These are phyloP conservation scores for Chionodraco myersi DNA, from an alignment of 2,113 vertebrate species.

Conservation along the genomic window DNA sequence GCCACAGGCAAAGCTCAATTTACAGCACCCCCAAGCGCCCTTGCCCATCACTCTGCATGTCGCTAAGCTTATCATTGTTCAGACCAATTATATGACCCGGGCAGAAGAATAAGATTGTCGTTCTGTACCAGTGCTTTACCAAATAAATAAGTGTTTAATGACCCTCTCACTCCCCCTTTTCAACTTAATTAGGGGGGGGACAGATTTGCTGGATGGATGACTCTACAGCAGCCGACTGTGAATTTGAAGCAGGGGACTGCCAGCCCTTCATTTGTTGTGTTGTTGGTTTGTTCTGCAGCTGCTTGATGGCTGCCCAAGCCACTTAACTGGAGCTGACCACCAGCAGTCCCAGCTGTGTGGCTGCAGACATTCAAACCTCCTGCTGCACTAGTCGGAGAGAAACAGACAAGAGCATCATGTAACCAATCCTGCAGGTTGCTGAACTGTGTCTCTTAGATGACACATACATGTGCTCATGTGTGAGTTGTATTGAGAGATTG, in stretches of 20 bases:
- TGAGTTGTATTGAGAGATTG: neutral
- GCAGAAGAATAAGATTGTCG: constrained; percentile 61
- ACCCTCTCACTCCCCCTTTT: constrained; percentile 70
- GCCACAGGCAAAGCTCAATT: constrained; percentile 68
- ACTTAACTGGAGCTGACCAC: constrained; percentile 60
- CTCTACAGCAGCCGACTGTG: constrained; percentile 64
- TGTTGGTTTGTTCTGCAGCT: constrained; percentile 69
- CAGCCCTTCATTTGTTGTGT: constrained; percentile 50
- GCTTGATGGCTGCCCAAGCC: constrained; percentile 64
- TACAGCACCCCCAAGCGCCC: constrained; percentile 68
- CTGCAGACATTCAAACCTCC: constrained; percentile 41
- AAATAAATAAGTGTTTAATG: constrained; percentile 81
- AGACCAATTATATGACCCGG: constrained; percentile 74
- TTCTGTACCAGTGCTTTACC: constrained; percentile 72
- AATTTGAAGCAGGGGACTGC: constrained; percentile 64
- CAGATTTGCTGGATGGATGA: constrained; percentile 76
- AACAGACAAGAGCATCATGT: neutral
- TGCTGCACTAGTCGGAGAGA: constrained; percentile 32
- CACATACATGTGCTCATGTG: neutral
- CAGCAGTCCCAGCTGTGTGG: constrained; percentile 58
- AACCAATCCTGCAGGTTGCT: constrained; percentile 5
- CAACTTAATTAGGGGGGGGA: constrained; percentile 71
- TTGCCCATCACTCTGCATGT: constrained; percentile 69
- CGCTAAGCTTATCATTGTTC: constrained; percentile 71
- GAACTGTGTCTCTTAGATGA: constrained; percentile 8